These are phyloP conservation scores for Acipenser transmontanus DNA, from an alignment of 2,797 vertebrate species.

Conservation along the genomic window DNA sequence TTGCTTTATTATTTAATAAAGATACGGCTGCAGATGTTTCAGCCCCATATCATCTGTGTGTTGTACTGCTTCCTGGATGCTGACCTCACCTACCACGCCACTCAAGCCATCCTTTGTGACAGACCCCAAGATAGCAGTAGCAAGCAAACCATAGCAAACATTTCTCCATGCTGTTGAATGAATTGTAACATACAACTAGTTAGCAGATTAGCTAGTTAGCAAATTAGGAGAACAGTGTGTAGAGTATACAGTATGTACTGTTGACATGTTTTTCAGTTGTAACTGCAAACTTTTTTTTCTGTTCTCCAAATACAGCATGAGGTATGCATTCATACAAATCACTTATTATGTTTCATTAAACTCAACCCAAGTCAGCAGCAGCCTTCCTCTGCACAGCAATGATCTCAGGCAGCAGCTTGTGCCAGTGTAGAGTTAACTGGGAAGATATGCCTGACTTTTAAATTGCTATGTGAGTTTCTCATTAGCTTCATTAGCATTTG, in stretches of 20 bases:
- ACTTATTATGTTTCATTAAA: conserved; percentile 52
- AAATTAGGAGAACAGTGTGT: background rate
- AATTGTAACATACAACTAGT: too few species aligned
- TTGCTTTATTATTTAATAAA: too few species aligned
- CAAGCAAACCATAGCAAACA: too few species aligned
- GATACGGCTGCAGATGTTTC: too few species aligned
- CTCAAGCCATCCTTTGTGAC: too few species aligned
- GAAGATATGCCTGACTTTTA: conserved; percentile 61
- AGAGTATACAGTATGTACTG: too few species aligned
- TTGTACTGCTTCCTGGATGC: too few species aligned
- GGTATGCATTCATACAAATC: conserved; percentile 30
- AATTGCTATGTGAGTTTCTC: conserved; percentile 59
- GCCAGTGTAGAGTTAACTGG: conserved; percentile 57
- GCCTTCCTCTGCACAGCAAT: conserved; percentile 32
- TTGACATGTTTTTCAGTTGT: background rate
- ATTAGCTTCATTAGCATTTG: conserved; percentile 80
- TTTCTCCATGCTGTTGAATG: too few species aligned
- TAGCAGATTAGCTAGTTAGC: background rate
- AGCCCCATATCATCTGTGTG: too few species aligned
- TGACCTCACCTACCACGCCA: too few species aligned
- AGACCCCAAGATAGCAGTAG: too few species aligned
- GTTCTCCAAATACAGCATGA: background rate
- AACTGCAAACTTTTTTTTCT: background rate
- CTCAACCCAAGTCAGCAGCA: conserved; percentile 48
- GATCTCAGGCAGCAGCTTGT: conserved; percentile 37